Evolutionary conservation across 2,797 vertebrate species (phyloP).

Genomic region (Podarcis lilfordi): DNA sequence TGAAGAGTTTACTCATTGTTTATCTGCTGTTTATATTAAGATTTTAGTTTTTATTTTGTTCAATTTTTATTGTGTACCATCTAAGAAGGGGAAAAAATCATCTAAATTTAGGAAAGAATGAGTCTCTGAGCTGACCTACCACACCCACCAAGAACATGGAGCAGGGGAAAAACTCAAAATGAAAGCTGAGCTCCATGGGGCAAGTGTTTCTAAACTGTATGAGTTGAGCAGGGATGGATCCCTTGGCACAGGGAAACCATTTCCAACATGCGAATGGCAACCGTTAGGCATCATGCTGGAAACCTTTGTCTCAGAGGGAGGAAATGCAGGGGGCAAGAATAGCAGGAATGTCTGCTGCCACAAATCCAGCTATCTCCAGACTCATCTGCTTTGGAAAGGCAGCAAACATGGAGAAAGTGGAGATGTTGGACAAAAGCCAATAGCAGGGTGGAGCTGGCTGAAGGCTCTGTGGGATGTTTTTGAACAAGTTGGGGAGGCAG

Average conservation of each 20-base stretch:
- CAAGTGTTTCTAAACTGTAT: not conserved
- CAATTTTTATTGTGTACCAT: not conserved
- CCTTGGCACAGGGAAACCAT: not conserved
- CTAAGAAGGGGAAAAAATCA: too few relatives aligned
- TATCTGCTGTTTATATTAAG: not conserved
- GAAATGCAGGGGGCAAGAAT: not conserved
- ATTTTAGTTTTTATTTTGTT: not conserved
- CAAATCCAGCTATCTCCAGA: not conserved
- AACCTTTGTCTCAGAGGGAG: not conserved
- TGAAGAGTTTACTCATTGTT: not conserved
- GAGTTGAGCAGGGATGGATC: not conserved
- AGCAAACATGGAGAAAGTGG: constrained; percentile 9
- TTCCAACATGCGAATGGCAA: not conserved
- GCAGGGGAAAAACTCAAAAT: not conserved
- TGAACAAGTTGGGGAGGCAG: constrained; percentile 9
- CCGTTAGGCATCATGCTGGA: not conserved
- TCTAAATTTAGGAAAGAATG: not conserved
- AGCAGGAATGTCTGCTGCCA: not conserved
- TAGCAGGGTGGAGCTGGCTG: not conserved
- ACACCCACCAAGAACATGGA: not conserved
- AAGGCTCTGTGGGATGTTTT: constrained; percentile 21
- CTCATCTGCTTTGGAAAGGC: constrained; percentile 18
- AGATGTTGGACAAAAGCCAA: constrained; percentile 12
- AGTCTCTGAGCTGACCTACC: not conserved
- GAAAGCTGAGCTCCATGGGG: not conserved